Percentiles rank a stretch among this genome's conserved stretches.
These are phyloP conservation scores for Agonum fuliginosum DNA, from an alignment of 2,888 invertebrate genomes.

Conservation along the genomic window DNA sequence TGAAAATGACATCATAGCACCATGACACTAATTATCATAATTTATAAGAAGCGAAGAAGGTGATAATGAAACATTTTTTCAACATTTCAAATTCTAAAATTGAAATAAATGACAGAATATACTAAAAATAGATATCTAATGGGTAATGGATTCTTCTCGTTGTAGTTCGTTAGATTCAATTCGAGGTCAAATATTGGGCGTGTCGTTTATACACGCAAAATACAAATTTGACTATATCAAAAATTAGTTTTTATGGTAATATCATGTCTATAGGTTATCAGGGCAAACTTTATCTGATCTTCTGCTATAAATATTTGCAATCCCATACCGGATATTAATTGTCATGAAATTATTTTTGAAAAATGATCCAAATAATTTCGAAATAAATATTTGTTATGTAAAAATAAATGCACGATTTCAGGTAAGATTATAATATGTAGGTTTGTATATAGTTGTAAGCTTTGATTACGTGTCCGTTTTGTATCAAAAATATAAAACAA, in stretches of 20 bases:
- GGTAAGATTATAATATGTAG: too few species aligned
- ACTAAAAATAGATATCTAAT: slow-evolving; percentile 51
- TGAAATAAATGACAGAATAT: slow-evolving; percentile 48
- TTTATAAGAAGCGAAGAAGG: not conserved
- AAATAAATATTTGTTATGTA: too few species aligned
- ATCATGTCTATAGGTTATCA: not conserved
- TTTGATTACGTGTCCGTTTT: too few species aligned
- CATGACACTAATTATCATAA: slow-evolving; percentile 12
- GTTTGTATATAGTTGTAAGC: too few species aligned
- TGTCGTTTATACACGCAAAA: slow-evolving; percentile 32
- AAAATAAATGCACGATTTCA: too few species aligned
- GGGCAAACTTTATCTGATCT: not conserved
- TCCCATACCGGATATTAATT: slow-evolving; percentile 9
- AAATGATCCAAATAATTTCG: too few species aligned
- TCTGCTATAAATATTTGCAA: not conserved
- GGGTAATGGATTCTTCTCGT: slow-evolving; percentile 49
- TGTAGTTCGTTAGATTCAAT: slow-evolving; percentile 4
- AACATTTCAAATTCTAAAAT: slow-evolving; percentile 45
- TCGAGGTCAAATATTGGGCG: slow-evolving; percentile 56
- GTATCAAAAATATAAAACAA: too few species aligned
- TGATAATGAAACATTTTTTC: slow-evolving; percentile 27
- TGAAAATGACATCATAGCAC: slow-evolving; percentile 16
- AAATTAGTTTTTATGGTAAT: not conserved
- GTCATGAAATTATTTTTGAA: not conserved
- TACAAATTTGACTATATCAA: slow-evolving; percentile 25